Conservation (phyloP, 2,888 invertebrate genomes). For the Acrobasis suavella region DNA sequence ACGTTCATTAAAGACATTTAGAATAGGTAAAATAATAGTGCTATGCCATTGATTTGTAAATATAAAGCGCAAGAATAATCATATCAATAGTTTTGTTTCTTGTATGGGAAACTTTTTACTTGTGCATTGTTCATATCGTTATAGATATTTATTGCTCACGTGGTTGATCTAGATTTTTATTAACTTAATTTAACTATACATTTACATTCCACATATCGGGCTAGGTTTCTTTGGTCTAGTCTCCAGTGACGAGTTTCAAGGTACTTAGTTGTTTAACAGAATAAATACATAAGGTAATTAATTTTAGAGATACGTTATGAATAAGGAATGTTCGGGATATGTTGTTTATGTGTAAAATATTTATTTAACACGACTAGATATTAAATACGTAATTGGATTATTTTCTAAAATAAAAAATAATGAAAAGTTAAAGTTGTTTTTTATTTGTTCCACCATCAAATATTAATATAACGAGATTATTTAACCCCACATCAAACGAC, state of each 20-base stretch:
- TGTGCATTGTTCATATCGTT: slow-evolving; percentile 49
- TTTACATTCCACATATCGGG: slow-evolving; percentile 33
- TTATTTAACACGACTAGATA: slow-evolving; percentile 27
- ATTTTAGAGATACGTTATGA: background rate
- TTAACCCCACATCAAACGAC: no score
- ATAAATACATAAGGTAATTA: background rate
- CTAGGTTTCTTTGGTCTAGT: slow-evolving; percentile 53
- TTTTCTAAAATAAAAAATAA: background rate
- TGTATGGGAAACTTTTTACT: slow-evolving; percentile 31
- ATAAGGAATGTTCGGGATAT: slow-evolving; percentile 23
- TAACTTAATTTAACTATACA: slow-evolving; percentile 16
- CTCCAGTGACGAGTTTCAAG: slow-evolving; percentile 46
- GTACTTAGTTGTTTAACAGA: slow-evolving; percentile 12
- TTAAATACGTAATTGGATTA: slow-evolving; percentile 10
- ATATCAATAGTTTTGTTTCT: slow-evolving; percentile 36
- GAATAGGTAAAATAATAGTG: slow-evolving; percentile 25
- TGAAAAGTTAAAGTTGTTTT: background rate
- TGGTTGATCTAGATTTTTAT: slow-evolving; percentile 26
- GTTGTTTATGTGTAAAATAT: slow-evolving; percentile 31
- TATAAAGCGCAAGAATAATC: slow-evolving; percentile 45
- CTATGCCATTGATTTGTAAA: slow-evolving; percentile 44
- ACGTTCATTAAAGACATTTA: slow-evolving; percentile 28
- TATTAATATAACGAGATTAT: background rate
- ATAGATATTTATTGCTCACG: slow-evolving; percentile 49
- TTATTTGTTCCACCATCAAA: background rate